Evolutionary conservation across 2,888 invertebrate genomes (phyloP).

Genomic region (Sericinus montela): DNA sequence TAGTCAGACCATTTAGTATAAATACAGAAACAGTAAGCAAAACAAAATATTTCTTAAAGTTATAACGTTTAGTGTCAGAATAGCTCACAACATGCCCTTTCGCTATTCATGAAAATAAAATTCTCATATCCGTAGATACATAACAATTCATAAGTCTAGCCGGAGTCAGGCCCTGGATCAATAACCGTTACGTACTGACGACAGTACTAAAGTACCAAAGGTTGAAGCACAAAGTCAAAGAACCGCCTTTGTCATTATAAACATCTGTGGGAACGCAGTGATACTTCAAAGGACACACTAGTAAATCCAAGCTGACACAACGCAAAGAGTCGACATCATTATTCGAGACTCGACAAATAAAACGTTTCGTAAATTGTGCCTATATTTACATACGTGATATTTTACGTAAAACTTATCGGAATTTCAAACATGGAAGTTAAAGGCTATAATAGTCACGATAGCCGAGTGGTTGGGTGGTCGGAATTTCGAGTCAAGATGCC

Average conservation of each 20-base stretch:
- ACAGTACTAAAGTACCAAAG: constrained; percentile 3
- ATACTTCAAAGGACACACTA: constrained; percentile 8
- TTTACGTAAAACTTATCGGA: too few species aligned
- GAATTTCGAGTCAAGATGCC: too few species aligned
- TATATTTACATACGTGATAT: too few species aligned
- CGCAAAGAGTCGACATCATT: too few species aligned
- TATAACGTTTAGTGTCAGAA: not conserved
- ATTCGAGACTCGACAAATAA: too few species aligned
- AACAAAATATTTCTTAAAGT: not conserved
- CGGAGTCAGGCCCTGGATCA: constrained; percentile 4
- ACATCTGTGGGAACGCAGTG: constrained; percentile 5
- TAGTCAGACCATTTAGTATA: not conserved
- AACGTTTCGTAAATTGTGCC: too few species aligned
- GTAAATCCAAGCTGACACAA: not conserved
- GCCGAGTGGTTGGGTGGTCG: too few species aligned
- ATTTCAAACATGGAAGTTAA: too few species aligned
- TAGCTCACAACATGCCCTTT: not conserved
- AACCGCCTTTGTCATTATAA: constrained; percentile 13
- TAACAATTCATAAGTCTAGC: constrained; percentile 15
- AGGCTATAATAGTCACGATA: too few species aligned
- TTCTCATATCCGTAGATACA: constrained; percentile 4
- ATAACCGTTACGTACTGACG: constrained; percentile 4
- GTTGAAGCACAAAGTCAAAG: constrained; percentile 11
- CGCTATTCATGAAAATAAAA: constrained; percentile 5
- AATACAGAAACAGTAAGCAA: not conserved